Base-by-base conservation (phyloP, 2,797 vertebrate species). In the Chromobotia macracanthus region DNA sequence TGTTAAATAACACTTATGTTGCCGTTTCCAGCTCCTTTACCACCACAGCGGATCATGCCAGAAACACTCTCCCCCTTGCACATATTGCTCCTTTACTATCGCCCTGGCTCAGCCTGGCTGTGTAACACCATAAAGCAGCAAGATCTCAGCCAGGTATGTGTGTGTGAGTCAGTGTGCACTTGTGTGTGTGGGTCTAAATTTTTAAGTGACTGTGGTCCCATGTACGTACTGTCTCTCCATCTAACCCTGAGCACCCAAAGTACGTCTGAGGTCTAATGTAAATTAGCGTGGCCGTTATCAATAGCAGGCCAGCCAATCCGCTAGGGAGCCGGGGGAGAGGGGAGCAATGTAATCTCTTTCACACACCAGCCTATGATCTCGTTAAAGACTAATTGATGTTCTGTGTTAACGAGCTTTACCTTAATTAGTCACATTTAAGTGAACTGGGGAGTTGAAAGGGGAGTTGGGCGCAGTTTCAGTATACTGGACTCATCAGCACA, bases 331-430 rank as follows among this genome's bases (percentile, higher is more conserved):
- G 28, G 71, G 79, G 84, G 75, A 87, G 75, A 85, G 81, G 79
- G 83, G 78, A 87, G 87, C 46, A 79, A 85, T 82, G 87, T 92
- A 92, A 92, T 92, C 89, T 85, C 90, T 90, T 89, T 90, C 92
- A 91, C 92, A 93, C 89, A 90, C 85, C 88, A 88, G 91, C 87
- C 90, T 93, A 90, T 93, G 93, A 94, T 94, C 92, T 94, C 71
- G 84, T 93, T 93, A 92, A 91, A 90, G 86, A 87, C 92, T 92
- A 94, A 94, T 91, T 93, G 92, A 93, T 91, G 92, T 89, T 91
- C 89, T 89, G 84, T 92, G 92, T 91, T 93, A 93, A 93, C 90
- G 84, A 92, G 92, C 89, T 93, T 93, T 93, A 93, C 92, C 91
- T 93, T 93, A 91, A 93, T 94, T 92, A 93, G 89, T 89, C 87